Evolutionary conservation across 2,888 invertebrate genomes (phyloP).

Genomic region (Cerceris rybyensis): DNA sequence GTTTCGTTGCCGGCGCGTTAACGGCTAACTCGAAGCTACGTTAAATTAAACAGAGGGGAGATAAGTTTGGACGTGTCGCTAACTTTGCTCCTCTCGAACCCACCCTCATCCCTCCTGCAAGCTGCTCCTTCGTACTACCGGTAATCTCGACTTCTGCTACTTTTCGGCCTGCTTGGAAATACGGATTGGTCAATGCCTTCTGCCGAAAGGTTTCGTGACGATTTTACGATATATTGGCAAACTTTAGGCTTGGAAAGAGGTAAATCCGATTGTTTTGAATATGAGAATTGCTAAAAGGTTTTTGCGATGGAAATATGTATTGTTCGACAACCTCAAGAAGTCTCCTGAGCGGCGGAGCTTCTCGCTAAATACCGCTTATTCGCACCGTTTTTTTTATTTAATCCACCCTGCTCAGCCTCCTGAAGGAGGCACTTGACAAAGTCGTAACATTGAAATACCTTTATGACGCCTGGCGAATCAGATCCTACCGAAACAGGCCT

Average conservation of each 20-base stretch:
- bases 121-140: conserved; percentile 42
- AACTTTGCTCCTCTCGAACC: conserved; percentile 65
- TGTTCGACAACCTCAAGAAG: no score
- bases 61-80: conserved; percentile 76
- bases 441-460: no score
- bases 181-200: conserved; percentile 22
- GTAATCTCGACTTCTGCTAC: conserved; percentile 47
- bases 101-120: conserved; percentile 34
- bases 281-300: no score
- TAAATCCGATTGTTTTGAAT: no score
- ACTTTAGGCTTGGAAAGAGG: background rate
- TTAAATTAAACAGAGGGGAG: conserved; percentile 77
- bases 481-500: no score
- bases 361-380: no score
- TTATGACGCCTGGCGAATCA: no score
- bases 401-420: no score
- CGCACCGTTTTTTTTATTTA: no score
- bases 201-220: conserved; percentile 12
- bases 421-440: no score
- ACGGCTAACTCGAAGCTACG: conserved; percentile 76
- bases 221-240: background rate
- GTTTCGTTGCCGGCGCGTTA: conserved; percentile 69
- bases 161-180: conserved; percentile 43
- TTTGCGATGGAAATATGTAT: no score
- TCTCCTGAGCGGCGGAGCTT: no score